Evolutionary conservation across 2,113 vertebrate genomes (phyloP).

Genomic region (Scolopax mira): DNA sequence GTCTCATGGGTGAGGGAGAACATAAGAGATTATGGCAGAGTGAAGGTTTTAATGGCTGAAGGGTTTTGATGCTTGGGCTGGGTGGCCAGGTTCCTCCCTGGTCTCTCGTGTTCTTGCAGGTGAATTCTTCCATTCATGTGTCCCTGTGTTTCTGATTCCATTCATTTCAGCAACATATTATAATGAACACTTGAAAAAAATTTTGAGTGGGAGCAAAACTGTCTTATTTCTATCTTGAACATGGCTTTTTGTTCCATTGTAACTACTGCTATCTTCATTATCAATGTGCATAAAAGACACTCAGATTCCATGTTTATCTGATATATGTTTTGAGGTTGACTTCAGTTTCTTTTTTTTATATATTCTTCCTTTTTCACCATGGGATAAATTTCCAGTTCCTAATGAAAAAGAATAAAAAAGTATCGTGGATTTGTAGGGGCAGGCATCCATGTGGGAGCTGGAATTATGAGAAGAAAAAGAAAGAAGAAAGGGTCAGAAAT

Average conservation of each 20-base stretch:
- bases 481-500: background rate
- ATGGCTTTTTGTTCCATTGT: background rate
- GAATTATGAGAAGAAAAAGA: background rate
- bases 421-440: background rate
- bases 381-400: background rate
- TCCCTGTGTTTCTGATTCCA: background rate
- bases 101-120: background rate
- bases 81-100: background rate
- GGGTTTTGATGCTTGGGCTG: background rate
- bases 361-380: background rate
- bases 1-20: background rate
- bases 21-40: background rate
- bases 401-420: background rate
- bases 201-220: background rate
- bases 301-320: background rate
- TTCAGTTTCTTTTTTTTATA: background rate
- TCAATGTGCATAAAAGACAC: background rate
- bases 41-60: background rate
- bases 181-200: background rate
- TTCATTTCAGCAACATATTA: background rate
- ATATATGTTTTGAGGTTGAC: background rate
- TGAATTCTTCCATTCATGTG: background rate
- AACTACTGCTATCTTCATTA: background rate
- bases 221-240: background rate
- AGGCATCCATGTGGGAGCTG: background rate